Evolutionary conservation across 2,888 invertebrate genomes (phyloP), one percentile per base, ranked within the genome.

Genomic region (Desoria tigrina): DNA sequence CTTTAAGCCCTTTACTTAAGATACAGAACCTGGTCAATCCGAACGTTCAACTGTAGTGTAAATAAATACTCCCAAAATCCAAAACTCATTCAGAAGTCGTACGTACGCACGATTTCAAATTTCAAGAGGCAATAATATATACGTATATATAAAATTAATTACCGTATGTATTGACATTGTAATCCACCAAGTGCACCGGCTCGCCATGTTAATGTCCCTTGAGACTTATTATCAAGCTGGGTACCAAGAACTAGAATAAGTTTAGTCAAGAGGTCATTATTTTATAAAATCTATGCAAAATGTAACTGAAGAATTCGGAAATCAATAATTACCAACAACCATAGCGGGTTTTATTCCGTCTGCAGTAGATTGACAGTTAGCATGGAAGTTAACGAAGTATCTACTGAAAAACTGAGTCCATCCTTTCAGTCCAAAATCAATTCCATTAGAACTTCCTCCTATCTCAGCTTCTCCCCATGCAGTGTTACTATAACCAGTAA

Each of bases 391-490:
- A 63, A 87, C 84, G 54, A 42, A 3, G 62, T 50, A 16, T 61
- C 62, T 21, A 65, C 87, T 86, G 0, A 88, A 87, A 51, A 93
- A 78, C 14, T 88, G 88, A 63, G 90, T 84, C 78, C 90, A 92
- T 61, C 88, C 88, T 81, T 92, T 92, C 2, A 93, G 80, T 0
- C 90, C 88, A 53, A 92, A 76, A 0, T 87, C 82, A 1, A 92
- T 88, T 0, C 94, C 94, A 81, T 89, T 91, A 1, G 94, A 94
- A 59, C 90, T 73, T 18, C 74, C 91, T 1, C 90, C 89, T 61
- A 90, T 80, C 78, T 93, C 93, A 14, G 91, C 80, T 82, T 96
- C 95, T 3, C 90, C 84, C 93, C 94, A 94, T 16, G 92, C 89
- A 79, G 88, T 4, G 11, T 24, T 27, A 14, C 42, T 57, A 6